Evolutionary conservation across 2,888 invertebrate species (phyloP).

Genomic region (Chromoteleia sp.): DNA sequence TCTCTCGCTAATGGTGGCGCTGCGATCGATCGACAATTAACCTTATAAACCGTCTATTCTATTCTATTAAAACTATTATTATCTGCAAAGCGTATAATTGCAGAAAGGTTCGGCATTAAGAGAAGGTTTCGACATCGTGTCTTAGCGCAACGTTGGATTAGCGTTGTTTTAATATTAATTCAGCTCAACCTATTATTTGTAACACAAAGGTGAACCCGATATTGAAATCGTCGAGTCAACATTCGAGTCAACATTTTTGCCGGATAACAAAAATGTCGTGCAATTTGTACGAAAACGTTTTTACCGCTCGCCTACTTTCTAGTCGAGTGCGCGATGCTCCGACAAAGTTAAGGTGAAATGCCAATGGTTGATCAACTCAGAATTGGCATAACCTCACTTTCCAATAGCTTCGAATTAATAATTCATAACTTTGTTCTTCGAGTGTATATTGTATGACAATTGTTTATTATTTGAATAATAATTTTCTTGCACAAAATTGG

Average conservation of each 20-base stretch:
- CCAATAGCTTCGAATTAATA: too few relatives aligned
- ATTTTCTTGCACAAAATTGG: too few relatives aligned
- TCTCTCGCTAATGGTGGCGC: conserved; percentile 30
- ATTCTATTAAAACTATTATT: conserved; percentile 38
- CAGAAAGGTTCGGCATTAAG: conserved; percentile 35
- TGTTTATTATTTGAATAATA: too few relatives aligned
- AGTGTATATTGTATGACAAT: too few relatives aligned
- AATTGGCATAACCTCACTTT: too few relatives aligned
- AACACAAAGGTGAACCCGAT: conserved; percentile 46
- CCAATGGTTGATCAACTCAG: too few relatives aligned
- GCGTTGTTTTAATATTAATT: conserved; percentile 30
- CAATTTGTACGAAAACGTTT: conserved; percentile 38
- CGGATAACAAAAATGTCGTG: conserved; percentile 36
- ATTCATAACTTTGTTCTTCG: too few relatives aligned
- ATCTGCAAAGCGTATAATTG: conserved; percentile 30
- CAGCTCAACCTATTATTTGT: conserved; percentile 21
- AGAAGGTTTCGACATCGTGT: conserved; percentile 36
- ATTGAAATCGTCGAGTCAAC: conserved; percentile 25
- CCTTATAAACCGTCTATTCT: conserved; percentile 47
- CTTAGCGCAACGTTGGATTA: conserved; percentile 18
- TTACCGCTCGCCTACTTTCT: conserved; percentile 29
- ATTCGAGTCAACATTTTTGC: conserved; percentile 5
- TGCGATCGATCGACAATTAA: conserved; percentile 43
- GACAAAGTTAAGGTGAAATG: conserved; percentile 25
- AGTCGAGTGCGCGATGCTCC: conserved; percentile 21